Conservation (phyloP, 2,797 vertebrate genomes). For the Ciconia nigra region DNA sequence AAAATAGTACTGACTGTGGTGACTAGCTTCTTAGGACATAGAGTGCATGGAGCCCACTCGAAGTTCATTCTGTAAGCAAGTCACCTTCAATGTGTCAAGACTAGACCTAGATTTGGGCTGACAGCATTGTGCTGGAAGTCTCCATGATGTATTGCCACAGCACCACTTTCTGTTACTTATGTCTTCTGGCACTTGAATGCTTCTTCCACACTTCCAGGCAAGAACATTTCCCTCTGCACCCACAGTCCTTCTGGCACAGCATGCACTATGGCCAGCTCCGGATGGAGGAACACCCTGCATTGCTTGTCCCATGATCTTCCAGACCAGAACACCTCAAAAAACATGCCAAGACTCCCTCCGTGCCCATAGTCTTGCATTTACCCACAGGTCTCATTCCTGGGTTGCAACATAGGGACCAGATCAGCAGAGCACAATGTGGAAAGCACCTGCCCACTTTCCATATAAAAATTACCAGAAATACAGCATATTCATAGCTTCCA, state of each 20-base stretch:
- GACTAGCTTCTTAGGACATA: neutral
- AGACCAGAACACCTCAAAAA: neutral
- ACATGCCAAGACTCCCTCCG: neutral
- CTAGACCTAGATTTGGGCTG: neutral
- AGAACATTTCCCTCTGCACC: neutral
- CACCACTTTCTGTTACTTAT: neutral
- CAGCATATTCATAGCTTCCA: neutral
- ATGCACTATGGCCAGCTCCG: neutral
- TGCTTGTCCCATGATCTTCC: neutral
- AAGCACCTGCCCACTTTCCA: neutral
- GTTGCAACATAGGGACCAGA: neutral
- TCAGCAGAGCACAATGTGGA: neutral
- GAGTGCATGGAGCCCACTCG: neutral
- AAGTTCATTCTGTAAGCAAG: neutral
- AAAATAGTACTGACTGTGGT: neutral
- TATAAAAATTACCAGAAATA: neutral
- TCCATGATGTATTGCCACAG: neutral
- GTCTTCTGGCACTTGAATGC: neutral
- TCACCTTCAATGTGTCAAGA: neutral
- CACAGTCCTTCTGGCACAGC: conserved; percentile 4
- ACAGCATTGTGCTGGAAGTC: neutral
- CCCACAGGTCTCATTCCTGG: neutral
- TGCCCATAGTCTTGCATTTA: neutral
- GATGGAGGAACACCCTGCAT: neutral
- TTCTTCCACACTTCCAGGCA: neutral